Base-by-base conservation (phyloP, 1,140 invertebrate species). In the Zophobas atratus region DNA sequence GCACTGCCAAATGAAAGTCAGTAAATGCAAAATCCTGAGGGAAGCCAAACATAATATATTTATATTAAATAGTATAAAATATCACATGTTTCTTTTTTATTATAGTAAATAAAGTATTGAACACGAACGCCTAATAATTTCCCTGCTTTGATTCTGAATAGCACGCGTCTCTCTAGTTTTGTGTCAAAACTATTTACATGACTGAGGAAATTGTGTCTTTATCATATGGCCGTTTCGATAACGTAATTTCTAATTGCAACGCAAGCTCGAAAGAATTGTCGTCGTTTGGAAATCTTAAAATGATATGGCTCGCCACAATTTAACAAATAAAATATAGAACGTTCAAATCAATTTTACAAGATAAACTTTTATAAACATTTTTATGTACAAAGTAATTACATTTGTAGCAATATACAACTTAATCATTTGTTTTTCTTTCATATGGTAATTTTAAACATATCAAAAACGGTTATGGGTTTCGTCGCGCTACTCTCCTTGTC, bases 41-140 rank as follows among this genome's bases (percentile, higher is more conserved):
- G 82, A 83, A 80, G 80, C 80, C 81, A 81, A 84, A 84, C 78
- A 83, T 80, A 82, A 82, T 81, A 81, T 81, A 80, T 80, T 82
- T 81, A 84, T 81, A 79, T 83, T 82, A 84, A 85, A 85, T 85
- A 85, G 83, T 86, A 86, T 86, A 86, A 86, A 86, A 85, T 86
- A 86, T 86, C 84, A 86, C 85, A 85, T 85, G 81, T 84, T 81
- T 84, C 83, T 74, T 81, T 84, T 83, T 81, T 77, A 81, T 83
- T 82, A 83, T 83, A 82, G 83, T 85, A 83, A 85, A 85, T 79
- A 81, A 84, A 82, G 79, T 80, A 82, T 80, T 84, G 82, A 85
- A 84, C 82, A 84, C 81, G 79, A 84, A 63, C 74, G 70, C 71
- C 67, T 73, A 55, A 49, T 76, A 75, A 77, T 72, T 51, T 72